Conservation (phyloP, 2,888 invertebrate genomes). For the Pimpla rufipes region DNA sequence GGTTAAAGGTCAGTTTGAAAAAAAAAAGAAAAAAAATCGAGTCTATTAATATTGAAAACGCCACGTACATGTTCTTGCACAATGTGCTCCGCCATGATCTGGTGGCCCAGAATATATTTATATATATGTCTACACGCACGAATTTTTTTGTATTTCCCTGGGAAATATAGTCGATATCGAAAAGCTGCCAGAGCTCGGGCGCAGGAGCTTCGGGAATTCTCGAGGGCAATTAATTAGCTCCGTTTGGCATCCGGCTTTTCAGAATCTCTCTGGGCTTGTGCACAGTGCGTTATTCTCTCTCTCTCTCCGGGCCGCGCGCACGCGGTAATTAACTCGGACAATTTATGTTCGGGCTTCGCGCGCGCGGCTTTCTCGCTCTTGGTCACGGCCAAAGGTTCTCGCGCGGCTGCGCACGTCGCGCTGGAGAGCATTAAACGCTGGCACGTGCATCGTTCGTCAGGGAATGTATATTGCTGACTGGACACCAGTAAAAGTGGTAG, state of each 20-base stretch:
- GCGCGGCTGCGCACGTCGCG: background rate
- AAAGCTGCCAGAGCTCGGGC: conserved; percentile 8
- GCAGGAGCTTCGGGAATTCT: conserved; percentile 54
- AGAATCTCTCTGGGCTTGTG: conserved; percentile 58
- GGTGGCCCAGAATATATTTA: background rate
- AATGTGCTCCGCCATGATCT: background rate
- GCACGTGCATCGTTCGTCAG: conserved; percentile 58
- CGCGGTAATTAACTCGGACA: conserved; percentile 68
- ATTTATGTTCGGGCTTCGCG: conserved; percentile 63
- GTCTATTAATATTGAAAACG: conserved; percentile 43
- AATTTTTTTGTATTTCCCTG: conserved; percentile 10
- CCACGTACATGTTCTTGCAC: conserved; percentile 16
- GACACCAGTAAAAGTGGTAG: conserved; percentile 32
- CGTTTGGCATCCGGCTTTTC: conserved; percentile 63
- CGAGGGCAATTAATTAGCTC: conserved; percentile 63
- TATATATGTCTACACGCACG: background rate
- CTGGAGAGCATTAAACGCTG: conserved; percentile 45
- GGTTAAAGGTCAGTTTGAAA: conserved; percentile 43
- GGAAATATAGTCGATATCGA: conserved; percentile 42
- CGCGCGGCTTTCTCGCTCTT: conserved; percentile 37
- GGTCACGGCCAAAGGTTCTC: conserved; percentile 33
- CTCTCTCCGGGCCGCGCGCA: conserved; percentile 6
- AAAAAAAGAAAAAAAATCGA: background rate
- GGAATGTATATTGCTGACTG: conserved; percentile 30
- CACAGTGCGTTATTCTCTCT: conserved; percentile 43